Percentiles rank a stretch among this genome's conserved stretches.
Conservation (phyloP, 2,797 vertebrate species). For the Centroberyx gerrardi region DNA sequence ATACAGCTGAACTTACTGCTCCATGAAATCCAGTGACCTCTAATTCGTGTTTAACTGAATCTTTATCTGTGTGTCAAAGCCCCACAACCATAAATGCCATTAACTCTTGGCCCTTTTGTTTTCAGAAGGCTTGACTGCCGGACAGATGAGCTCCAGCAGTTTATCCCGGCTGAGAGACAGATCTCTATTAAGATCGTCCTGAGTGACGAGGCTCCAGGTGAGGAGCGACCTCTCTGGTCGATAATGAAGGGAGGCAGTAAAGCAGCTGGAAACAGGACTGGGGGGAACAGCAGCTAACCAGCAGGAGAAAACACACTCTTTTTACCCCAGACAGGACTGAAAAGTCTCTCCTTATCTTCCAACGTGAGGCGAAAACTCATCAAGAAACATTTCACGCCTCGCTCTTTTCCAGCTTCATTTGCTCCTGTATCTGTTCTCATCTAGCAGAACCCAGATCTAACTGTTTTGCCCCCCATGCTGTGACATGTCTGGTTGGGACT, state of each 20-base stretch:
- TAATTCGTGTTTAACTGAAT: too few relatives aligned
- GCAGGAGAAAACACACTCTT: conserved; percentile 4
- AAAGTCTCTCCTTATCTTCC: conserved; percentile 28
- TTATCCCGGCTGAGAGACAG: conserved; percentile 22
- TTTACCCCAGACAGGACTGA: conserved; percentile 9
- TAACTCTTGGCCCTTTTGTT: conserved; percentile 14
- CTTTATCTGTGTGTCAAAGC: not conserved
- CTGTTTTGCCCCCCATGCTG: not conserved
- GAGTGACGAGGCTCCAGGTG: conserved; percentile 52
- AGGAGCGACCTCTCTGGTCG: conserved; percentile 14
- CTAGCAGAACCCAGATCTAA: not conserved
- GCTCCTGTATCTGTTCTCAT: conserved; percentile 8
- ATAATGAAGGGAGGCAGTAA: conserved; percentile 8
- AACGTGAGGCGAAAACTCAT: conserved; percentile 32
- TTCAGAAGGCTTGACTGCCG: conserved; percentile 1
- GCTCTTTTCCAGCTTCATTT: not conserved
- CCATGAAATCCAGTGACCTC: not conserved
- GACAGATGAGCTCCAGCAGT: conserved; percentile 27
- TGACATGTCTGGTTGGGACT: not conserved
- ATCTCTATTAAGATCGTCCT: conserved; percentile 58
- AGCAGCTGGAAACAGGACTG: not conserved
- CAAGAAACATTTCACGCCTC: conserved; percentile 31
- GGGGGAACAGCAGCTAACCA: conserved; percentile 3
- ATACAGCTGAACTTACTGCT: too few relatives aligned
- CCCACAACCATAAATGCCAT: not conserved